phyloP scores from a whole-genome alignment of 2,797 vertebrate species.

The Scolopax rusticola region DNA sequence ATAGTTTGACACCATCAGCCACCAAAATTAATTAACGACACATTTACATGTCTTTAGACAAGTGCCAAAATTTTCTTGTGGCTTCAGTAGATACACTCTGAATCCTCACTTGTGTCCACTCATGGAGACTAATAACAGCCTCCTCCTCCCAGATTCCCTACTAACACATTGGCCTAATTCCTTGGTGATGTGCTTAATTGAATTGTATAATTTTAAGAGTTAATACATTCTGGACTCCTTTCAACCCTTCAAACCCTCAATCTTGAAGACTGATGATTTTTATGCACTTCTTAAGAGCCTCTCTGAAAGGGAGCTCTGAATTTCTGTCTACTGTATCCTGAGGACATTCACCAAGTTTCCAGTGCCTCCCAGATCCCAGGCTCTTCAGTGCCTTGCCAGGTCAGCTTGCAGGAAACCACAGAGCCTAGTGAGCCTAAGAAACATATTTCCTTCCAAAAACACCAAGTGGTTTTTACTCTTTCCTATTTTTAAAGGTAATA shows the following conservation, averaged over 20 bases:
- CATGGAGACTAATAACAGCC: neutral
- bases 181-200: neutral
- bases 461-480: neutral
- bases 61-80: neutral
- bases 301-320: neutral
- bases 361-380: neutral
- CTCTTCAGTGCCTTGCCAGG: neutral
- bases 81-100: neutral
- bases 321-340: neutral
- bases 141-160: neutral
- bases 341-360: neutral
- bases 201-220: neutral
- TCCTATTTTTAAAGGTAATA: neutral
- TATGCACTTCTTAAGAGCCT: neutral
- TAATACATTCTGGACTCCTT: neutral
- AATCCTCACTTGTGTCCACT: neutral
- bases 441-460: neutral
- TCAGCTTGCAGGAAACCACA: neutral
- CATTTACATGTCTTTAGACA: neutral
- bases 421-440: neutral
- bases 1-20: neutral
- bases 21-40: neutral
- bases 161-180: neutral
- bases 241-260: neutral
- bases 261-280: neutral